Base-by-base conservation (phyloP, 2,797 vertebrate species). In the Rachycentron canadum region DNA sequence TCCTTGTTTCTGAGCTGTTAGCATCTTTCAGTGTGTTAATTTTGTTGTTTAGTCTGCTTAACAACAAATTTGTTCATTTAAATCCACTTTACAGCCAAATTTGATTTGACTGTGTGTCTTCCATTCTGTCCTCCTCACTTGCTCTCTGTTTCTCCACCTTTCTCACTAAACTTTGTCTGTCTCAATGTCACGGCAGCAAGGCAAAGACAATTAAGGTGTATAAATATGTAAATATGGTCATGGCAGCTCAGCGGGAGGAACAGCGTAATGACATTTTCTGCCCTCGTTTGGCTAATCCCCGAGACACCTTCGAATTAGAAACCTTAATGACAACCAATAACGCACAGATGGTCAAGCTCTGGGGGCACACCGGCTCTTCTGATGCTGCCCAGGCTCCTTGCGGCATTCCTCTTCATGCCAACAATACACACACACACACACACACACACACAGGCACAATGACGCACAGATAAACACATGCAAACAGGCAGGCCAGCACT, bases 301-400 rank as follows among this genome's bases (percentile, higher is more conserved):
- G 92, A 95, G 92, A 93, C 85, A 85, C 90, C 91, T 94, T 93
- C 69, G 88, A 95, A 95, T 96, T 95, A 96, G 95, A 95, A 95
- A 92, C 92, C 93, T 94, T 95, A 95, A 95, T 95, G 95, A 95
- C 93, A 92, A 94, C 92, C 94, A 92, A 95, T 95, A 94, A 94
- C 81, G 83, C 90, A 90, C 95, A 95, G 95, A 95, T 95, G 95
- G 95, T 93, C 92, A 91, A 94, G 92, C 94, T 93, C 94, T 91
- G 86, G 94, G 93, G 91, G 90, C 90, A 89, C 91, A 69, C 66
- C 28, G 83, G 88, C 78, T 88, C 91, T 91, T 93, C 86, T 92
- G 92, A 92, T 91, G 91, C 90, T 87, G 87, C 91, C 86, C 81
- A 47, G 90, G 77, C 89, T 90, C 86, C 92, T 93, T 80, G 85